Percentiles rank a stretch among this genome's conserved stretches.
phyloP scores from a whole-genome alignment of 2,888 invertebrate species.

The Thereva nobilitata region DNA sequence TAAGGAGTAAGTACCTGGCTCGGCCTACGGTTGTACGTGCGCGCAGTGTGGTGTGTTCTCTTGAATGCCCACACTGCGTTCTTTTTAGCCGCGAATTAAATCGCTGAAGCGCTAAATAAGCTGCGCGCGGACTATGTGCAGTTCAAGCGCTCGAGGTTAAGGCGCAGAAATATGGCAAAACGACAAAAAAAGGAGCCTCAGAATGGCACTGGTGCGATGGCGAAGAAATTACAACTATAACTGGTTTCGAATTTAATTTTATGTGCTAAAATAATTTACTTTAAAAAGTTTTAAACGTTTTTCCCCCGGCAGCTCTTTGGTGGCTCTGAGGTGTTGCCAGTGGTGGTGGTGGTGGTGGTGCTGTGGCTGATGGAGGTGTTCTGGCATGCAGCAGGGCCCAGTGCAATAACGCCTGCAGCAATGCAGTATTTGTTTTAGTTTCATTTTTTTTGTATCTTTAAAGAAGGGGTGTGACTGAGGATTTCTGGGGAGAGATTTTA shows the following conservation, averaged over 20 bases:
- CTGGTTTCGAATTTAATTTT: conserved; percentile 29
- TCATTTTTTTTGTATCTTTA: too few relatives aligned
- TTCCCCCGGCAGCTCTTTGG: too few relatives aligned
- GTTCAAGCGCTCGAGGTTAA: background rate
- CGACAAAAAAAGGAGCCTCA: conserved; percentile 14
- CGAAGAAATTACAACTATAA: conserved; percentile 27
- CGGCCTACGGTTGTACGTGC: too few relatives aligned
- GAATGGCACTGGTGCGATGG: conserved; percentile 16
- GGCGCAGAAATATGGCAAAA: conserved; percentile 13
- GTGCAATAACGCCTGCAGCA: too few relatives aligned
- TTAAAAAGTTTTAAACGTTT: background rate
- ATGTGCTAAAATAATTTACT: conserved; percentile 26
- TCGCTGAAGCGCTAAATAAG: background rate
- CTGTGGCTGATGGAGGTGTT: too few relatives aligned
- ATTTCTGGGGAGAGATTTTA: too few relatives aligned
- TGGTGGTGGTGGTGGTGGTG: too few relatives aligned
- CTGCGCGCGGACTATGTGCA: background rate
- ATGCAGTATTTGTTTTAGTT: too few relatives aligned
- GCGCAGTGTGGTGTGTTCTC: background rate
- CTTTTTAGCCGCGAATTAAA: background rate
- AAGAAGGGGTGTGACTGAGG: too few relatives aligned
- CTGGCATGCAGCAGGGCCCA: too few relatives aligned
- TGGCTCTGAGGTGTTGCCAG: too few relatives aligned
- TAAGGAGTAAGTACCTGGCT: background rate
- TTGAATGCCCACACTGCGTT: conserved; percentile 15